Conservation (phyloP, 2,113 vertebrate species). For the Cyprinodon brontotheroides region DNA sequence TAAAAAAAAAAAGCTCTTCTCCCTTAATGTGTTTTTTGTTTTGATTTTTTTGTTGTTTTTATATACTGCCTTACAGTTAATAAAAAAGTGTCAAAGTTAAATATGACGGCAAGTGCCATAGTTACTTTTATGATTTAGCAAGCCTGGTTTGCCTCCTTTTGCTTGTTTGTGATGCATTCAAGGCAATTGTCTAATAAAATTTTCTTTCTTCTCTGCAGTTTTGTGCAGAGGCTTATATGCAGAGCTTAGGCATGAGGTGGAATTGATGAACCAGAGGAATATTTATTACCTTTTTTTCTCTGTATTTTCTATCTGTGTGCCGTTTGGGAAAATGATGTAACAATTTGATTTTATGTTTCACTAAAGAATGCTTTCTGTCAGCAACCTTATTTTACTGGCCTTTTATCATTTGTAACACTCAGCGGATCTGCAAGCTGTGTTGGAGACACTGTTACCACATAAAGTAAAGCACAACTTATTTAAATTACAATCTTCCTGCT, state of each 20-base stretch:
- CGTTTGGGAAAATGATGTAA: conserved; percentile 39
- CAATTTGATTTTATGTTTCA: conserved; percentile 46
- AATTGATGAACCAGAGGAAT: conserved; percentile 42
- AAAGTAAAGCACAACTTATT: conserved; percentile 15
- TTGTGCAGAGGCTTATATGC: conserved; percentile 20
- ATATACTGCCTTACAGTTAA: conserved; percentile 63
- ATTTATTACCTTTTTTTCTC: conserved; percentile 38
- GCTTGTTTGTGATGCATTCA: conserved; percentile 48
- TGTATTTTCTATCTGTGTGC: conserved; percentile 34
- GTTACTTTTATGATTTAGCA: conserved; percentile 45
- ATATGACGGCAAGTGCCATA: conserved; percentile 56
- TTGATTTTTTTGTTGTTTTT: conserved; percentile 20
- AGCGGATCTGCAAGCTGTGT: conserved; percentile 3
- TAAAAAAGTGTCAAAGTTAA: conserved; percentile 47
- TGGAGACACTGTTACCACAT: conserved; percentile 7
- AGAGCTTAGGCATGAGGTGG: conserved; percentile 41
- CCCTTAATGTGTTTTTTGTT: conserved; percentile 24
- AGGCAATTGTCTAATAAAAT: conserved; percentile 17
- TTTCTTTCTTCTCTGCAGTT: conserved; percentile 22
- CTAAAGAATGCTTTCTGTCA: not conserved
- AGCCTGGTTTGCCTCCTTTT: conserved; percentile 23
- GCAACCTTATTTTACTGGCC: not conserved
- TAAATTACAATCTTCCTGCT: conserved; percentile 2
- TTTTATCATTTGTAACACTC: not conserved
- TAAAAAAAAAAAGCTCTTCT: conserved; percentile 34